Conservation (phyloP, 2,797 vertebrate genomes). For the Falco concolor region DNA sequence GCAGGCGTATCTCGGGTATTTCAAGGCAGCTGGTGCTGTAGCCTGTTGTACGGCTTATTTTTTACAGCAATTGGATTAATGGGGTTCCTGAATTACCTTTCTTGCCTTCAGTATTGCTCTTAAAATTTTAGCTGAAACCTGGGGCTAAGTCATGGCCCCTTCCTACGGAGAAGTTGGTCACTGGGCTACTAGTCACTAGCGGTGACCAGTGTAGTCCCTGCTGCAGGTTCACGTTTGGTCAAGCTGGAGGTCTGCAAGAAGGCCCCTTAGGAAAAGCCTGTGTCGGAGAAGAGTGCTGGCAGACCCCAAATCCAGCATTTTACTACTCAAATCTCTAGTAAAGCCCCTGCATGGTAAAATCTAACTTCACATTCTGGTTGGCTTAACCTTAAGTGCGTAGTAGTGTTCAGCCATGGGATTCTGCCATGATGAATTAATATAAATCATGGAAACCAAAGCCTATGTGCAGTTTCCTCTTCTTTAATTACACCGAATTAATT, state of each 20-base stretch:
- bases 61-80: neutral
- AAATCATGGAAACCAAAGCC: neutral
- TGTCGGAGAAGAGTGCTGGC: neutral
- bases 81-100: neutral
- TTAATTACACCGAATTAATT: neutral
- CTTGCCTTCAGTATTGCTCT: neutral
- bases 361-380: neutral
- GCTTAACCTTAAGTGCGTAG: neutral
- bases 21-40: neutral
- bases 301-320: neutral
- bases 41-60: neutral
- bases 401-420: neutral
- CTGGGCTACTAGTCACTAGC: too few species aligned
- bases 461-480: neutral
- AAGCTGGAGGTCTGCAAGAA: neutral
- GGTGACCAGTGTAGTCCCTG: neutral
- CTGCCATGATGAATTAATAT: neutral
- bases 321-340: neutral
- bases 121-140: neutral
- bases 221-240: neutral
- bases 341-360: neutral
- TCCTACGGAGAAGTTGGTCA: neutral
- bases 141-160: neutral
- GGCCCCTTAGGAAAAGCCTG: neutral
- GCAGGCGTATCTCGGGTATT: neutral